Evolutionary conservation across 2,888 invertebrate genomes (phyloP), one percentile per base, ranked within the genome.

Genomic region (Dryobotodes eremita): DNA sequence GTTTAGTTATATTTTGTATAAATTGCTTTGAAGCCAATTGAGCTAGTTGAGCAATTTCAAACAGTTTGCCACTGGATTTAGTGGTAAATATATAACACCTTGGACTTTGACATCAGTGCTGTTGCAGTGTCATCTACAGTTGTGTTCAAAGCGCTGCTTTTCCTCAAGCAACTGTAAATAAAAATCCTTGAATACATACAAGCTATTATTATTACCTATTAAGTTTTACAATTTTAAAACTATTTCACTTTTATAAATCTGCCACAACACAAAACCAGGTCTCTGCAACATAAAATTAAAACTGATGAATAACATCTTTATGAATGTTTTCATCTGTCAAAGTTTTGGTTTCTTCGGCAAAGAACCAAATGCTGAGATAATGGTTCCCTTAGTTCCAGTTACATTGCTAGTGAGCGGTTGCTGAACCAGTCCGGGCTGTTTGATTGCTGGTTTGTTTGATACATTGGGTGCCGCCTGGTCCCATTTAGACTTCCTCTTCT

Each of bases 331-430:
- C 62, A 76, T 85, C 76, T 11, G 88, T 97, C 94, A 97, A 80
- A 96, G 89, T 93, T 97, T 97, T 75, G 97, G 97, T 96, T 99
- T 99, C 92, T 99, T 99, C 15, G 98, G 98, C 87, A 99, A 97
- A 26, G 98, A 98, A 50, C 99, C 99, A 95, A 99, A 99, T 46
- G 99, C 99, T 42, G 99, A 99, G 90, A 99, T 99, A 64, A 99
- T 98, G 0, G 99, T 99, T 26, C 99, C 98, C 94, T 99, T 99
- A 6, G 99, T 99, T 61, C 99, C 99, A 0, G 99, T 98, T 0
- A 98, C 98, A 69, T 98, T 98, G 20, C 98, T 98, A 1, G 99
- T 98, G 61, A 98, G 95, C 0, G 98, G 98, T 59, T 98, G 98
- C 91, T 98, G 98, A 15, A 98, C 97, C 15, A 98, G 95, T 2